These are phyloP conservation scores for Lepidochitona cinerea DNA, from an alignment of 2,888 invertebrate species.

Conservation along the genomic window DNA sequence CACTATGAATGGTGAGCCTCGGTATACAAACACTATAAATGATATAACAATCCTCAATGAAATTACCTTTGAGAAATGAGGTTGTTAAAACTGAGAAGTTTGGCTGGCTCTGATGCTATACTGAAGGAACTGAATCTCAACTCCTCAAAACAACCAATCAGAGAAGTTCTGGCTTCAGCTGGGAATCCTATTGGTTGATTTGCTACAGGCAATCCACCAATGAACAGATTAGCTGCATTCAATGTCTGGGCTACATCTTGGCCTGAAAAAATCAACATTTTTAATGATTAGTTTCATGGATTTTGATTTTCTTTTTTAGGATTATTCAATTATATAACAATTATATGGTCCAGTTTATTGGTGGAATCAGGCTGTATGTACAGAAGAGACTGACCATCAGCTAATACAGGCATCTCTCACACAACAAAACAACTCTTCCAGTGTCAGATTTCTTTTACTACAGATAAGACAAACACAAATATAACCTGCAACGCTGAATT, in stretches of 20 bases:
- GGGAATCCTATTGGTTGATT: constrained; percentile 13
- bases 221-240: constrained; percentile 29
- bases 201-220: constrained; percentile 24
- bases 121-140: constrained; percentile 35
- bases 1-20: too few relatives aligned
- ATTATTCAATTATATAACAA: neutral
- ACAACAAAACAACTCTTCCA: too few relatives aligned
- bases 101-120: constrained; percentile 32
- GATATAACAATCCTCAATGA: too few relatives aligned
- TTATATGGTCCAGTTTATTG: neutral
- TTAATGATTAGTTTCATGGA: neutral
- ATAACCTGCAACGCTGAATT: too few relatives aligned
- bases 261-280: neutral
- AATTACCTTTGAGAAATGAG: constrained; percentile 23
- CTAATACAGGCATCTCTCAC: too few relatives aligned
- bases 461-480: too few relatives aligned
- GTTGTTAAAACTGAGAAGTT: constrained; percentile 32
- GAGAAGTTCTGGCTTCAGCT: constrained; percentile 18
- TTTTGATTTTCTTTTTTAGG: neutral
- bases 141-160: constrained; percentile 36
- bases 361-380: too few relatives aligned
- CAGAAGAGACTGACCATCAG: too few relatives aligned
- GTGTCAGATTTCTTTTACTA: too few relatives aligned
- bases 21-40: too few relatives aligned
- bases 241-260: constrained; percentile 27